Percentiles rank a stretch among this genome's conserved stretches.
These are phyloP conservation scores for Papilio elwesi DNA, from an alignment of 2,888 invertebrate genomes.

Conservation along the genomic window DNA sequence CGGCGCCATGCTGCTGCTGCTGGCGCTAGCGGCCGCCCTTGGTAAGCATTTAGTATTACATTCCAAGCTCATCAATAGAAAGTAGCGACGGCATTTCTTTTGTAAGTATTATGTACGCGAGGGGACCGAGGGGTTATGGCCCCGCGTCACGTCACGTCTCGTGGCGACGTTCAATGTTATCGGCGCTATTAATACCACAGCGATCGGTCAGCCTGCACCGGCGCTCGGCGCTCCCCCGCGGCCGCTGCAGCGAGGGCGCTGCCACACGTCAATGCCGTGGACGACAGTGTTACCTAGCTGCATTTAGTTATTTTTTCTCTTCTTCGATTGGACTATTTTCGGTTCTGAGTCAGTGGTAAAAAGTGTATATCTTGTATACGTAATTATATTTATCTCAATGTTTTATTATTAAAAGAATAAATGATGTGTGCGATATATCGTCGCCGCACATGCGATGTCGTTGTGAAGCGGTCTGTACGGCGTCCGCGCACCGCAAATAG, in stretches of 20 bases:
- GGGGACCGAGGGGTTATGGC: neutral
- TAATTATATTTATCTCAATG: no score
- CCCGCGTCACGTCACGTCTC: neutral
- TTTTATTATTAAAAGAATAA: no score
- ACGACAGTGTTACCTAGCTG: no score
- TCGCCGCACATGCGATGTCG: neutral
- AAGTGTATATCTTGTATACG: no score
- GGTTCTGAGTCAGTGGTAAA: no score
- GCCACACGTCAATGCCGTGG: neutral
- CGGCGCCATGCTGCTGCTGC: constrained; percentile 19
- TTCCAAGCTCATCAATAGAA: no score
- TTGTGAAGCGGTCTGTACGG: neutral
- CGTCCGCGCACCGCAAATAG: constrained; percentile 37
- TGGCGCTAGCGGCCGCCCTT: constrained; percentile 36
- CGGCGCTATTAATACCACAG: neutral
- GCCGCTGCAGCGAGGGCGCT: neutral
- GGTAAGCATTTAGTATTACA: neutral
- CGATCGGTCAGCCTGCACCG: neutral
- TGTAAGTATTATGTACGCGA: neutral
- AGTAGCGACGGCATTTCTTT: no score
- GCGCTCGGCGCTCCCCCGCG: neutral
- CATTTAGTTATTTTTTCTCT: no score
- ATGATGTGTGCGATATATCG: neutral
- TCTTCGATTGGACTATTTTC: no score
- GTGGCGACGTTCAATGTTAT: constrained; percentile 13